A percentile compares a stretch with the other conserved stretches of the same genome.
These are phyloP conservation scores for Rynchops niger DNA, from an alignment of 2,113 vertebrate species.

Conservation along the genomic window DNA sequence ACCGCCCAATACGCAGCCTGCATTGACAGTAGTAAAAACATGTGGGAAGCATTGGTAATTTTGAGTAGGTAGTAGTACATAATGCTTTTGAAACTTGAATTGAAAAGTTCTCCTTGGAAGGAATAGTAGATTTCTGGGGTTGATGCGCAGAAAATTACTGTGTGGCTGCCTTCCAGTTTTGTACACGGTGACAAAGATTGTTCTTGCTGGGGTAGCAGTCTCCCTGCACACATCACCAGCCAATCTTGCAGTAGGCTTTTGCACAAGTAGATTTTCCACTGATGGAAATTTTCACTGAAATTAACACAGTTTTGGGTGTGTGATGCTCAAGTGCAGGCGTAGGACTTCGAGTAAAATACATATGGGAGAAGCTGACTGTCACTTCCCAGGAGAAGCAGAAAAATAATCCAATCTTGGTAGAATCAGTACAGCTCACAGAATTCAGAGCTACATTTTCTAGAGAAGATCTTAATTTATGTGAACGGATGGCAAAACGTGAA, in stretches of 20 bases:
- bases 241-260: neutral
- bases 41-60: neutral
- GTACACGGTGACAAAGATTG: neutral
- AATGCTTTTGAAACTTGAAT: neutral
- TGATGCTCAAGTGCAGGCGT: neutral
- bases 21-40: neutral
- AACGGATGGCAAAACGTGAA: neutral
- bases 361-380: neutral
- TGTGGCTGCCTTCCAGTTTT: neutral
- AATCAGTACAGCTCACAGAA: neutral
- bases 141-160: neutral
- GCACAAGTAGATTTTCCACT: neutral
- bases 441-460: neutral
- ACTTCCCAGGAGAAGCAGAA: neutral
- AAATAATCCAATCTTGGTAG: neutral
- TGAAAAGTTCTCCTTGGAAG: neutral
- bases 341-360: neutral
- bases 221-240: neutral
- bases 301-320: neutral
- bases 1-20: neutral
- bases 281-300: neutral
- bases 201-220: neutral
- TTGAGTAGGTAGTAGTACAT: neutral
- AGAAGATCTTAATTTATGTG: neutral
- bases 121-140: neutral